phyloP scores from a whole-genome alignment of 2,888 invertebrate species.

The Lydus trimaculatus region DNA sequence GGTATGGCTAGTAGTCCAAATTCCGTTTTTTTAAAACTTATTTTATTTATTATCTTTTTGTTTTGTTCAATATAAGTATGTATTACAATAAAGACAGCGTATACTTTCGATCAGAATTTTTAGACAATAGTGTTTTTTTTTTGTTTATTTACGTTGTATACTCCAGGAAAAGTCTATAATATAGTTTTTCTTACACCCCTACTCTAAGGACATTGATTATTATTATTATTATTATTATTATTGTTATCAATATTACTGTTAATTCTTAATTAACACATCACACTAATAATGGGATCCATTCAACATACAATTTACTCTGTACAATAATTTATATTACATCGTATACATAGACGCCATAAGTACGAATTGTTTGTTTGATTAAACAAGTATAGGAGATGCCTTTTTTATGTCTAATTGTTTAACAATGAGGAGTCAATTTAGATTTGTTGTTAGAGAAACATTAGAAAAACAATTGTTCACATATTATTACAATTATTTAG shows the following conservation, averaged over 20 bases:
- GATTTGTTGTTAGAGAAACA: too few relatives aligned
- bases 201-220: constrained; percentile 29
- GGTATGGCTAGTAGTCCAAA: constrained; percentile 18
- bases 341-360: constrained; percentile 45
- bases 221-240: background rate
- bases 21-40: background rate
- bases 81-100: constrained; percentile 29
- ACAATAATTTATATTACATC: constrained; percentile 56
- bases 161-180: constrained; percentile 21
- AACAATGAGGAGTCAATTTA: too few relatives aligned
- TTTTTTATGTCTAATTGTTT: background rate
- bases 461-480: too few relatives aligned
- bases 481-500: too few relatives aligned
- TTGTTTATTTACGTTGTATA: constrained; percentile 27
- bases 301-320: constrained; percentile 50
- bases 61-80: background rate
- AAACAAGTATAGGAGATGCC: background rate
- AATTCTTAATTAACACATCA: constrained; percentile 41
- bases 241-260: constrained; percentile 5
- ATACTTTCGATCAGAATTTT: constrained; percentile 33
- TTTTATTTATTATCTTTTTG: background rate
- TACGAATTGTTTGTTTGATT: constrained; percentile 5
- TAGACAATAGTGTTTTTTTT: constrained; percentile 12
- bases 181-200: constrained; percentile 25
- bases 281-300: constrained; percentile 46